Percentiles rank a stretch among this genome's conserved stretches.
These are phyloP conservation scores for Noctua comes DNA, from an alignment of 2,888 invertebrate genomes.

Conservation along the genomic window DNA sequence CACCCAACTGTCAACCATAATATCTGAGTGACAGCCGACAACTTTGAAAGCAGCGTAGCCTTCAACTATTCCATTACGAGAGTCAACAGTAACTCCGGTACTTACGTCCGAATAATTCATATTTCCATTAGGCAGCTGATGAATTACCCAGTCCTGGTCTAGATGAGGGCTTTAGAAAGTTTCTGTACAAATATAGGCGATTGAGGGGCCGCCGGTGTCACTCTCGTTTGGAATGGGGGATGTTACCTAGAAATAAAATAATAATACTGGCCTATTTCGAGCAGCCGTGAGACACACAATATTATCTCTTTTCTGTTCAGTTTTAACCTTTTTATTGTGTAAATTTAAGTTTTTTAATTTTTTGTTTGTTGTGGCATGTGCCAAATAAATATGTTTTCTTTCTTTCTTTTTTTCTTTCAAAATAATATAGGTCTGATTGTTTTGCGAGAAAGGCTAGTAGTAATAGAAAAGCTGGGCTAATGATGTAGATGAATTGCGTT, in stretches of 20 bases:
- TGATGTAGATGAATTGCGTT: not conserved
- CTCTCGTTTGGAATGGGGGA: conserved; percentile 22
- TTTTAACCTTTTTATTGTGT: too few relatives aligned
- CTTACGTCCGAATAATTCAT: conserved; percentile 63
- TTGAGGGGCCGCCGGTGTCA: conserved; percentile 19
- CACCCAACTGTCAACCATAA: not conserved
- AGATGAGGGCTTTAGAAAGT: conserved; percentile 52
- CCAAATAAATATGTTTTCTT: too few relatives aligned
- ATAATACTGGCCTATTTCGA: too few relatives aligned
- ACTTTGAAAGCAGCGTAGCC: conserved; percentile 17
- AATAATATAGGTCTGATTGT: conserved; percentile 15
- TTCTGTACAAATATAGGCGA: conserved; percentile 53
- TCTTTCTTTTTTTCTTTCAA: too few relatives aligned
- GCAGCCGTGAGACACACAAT: too few relatives aligned
- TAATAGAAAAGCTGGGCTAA: not conserved
- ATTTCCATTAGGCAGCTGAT: conserved; percentile 62
- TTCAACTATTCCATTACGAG: conserved; percentile 49
- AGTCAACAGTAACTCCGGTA: conserved; percentile 36
- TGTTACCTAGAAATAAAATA: too few relatives aligned
- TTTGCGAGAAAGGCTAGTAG: not conserved
- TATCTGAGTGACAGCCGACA: conserved; percentile 6
- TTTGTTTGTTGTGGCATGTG: too few relatives aligned
- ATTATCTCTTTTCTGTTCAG: too few relatives aligned
- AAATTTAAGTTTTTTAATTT: too few relatives aligned
- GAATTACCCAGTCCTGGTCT: conserved; percentile 55